These are phyloP conservation scores for Corythornis cristatus DNA, from an alignment of 2,113 vertebrate species.

Conservation along the genomic window DNA sequence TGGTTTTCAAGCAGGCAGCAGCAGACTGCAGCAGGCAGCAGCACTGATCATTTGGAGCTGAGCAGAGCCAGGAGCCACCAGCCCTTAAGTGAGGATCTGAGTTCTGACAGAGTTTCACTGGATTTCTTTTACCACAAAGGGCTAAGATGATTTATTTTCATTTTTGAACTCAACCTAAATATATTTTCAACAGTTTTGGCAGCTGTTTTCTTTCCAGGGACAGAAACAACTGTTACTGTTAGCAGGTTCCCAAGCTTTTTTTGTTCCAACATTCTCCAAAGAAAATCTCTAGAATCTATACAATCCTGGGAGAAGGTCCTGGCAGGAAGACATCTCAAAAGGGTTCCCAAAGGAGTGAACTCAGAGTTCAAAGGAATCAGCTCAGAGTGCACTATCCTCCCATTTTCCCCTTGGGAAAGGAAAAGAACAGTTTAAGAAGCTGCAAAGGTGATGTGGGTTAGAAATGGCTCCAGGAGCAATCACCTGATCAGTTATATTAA, in stretches of 20 bases:
- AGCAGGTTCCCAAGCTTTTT: rapidly evolving
- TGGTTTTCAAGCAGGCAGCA: neutral
- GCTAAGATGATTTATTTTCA: neutral
- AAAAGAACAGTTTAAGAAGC: neutral
- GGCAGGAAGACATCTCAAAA: neutral
- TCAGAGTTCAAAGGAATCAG: neutral
- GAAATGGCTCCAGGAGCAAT: neutral
- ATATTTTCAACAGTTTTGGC: neutral
- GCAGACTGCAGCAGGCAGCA: neutral
- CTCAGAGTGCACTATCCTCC: neutral
- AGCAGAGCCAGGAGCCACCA: neutral
- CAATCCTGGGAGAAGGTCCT: neutral
- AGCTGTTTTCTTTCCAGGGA: neutral
- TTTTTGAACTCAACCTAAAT: neutral
- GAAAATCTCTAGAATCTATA: neutral
- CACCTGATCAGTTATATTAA: neutral
- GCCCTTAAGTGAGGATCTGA: neutral
- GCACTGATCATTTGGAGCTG: neutral
- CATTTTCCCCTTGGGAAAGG: neutral
- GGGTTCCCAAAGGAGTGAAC: neutral
- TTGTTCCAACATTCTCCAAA: neutral
- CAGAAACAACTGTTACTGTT: neutral
- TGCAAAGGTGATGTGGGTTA: neutral
- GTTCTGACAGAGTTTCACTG: neutral
- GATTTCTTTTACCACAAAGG: neutral